Conservation (phyloP, 2,888 invertebrate species). For the Synergus laeviventris region DNA sequence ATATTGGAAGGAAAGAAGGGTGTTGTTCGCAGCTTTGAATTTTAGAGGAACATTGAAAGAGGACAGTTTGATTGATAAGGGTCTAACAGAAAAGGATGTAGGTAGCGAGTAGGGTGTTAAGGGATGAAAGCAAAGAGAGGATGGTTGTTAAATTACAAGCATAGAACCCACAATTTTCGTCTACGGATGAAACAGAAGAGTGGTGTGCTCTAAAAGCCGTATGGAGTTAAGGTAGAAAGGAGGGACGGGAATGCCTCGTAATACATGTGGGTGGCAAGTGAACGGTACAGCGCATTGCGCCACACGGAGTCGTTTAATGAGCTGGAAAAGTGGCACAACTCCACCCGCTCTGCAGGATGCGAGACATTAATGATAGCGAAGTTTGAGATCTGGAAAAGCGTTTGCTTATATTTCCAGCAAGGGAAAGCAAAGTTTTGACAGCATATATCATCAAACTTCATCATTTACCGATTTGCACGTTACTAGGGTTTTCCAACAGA, state of each 20-base stretch:
- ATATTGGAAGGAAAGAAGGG: slow-evolving; percentile 14
- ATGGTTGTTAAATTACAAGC: slow-evolving; percentile 26
- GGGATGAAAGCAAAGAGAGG: background rate
- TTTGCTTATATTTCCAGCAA: slow-evolving; percentile 18
- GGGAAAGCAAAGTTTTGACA: slow-evolving; percentile 17
- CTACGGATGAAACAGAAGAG: slow-evolving; percentile 6
- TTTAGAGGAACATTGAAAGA: slow-evolving; percentile 22
- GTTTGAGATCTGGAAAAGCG: slow-evolving; percentile 32
- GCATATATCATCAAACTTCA: slow-evolving; percentile 22
- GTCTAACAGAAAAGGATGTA: slow-evolving; percentile 30
- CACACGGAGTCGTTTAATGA: slow-evolving; percentile 52
- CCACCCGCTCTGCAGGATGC: slow-evolving; percentile 25
- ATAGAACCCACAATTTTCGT: slow-evolving; percentile 30
- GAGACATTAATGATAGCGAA: slow-evolving; percentile 44
- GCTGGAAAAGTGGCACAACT: slow-evolving; percentile 54
- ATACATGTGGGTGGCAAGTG: slow-evolving; percentile 45
- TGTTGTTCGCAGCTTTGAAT: slow-evolving; percentile 20
- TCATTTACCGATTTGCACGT: slow-evolving; percentile 10
- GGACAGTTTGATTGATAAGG: slow-evolving; percentile 39
- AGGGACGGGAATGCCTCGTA: slow-evolving; percentile 24
- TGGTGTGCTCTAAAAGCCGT: slow-evolving; percentile 12
- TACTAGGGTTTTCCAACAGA: background rate
- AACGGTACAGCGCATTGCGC: slow-evolving; percentile 40
- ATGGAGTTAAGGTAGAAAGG: slow-evolving; percentile 22
- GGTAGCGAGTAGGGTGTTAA: background rate